Evolutionary conservation across 1,140 invertebrate genomes (phyloP).

Genomic region (Pogonus chalceus): DNA sequence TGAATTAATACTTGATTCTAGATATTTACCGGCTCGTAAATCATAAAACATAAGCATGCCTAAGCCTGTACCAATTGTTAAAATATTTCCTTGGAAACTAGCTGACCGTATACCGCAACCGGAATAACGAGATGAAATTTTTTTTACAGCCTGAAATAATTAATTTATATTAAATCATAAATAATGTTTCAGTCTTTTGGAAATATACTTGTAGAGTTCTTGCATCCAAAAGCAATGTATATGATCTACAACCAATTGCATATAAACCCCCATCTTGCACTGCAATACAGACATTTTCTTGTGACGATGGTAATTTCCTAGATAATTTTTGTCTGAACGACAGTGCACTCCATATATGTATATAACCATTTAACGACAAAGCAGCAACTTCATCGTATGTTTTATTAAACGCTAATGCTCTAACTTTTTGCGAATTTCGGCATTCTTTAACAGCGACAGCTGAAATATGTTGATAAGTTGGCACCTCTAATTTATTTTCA

Average conservation of each 20-base stretch:
- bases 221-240: conserved; percentile 81
- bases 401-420: conserved; percentile 80
- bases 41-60: conserved; percentile 92
- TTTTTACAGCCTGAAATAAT: conserved; percentile 42
- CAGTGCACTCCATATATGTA: conserved; percentile 85
- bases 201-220: conserved; percentile 67
- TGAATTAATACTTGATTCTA: conserved; percentile 82
- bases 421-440: conserved; percentile 45
- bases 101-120: conserved; percentile 82
- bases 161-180: neutral
- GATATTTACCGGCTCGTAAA: conserved; percentile 77
- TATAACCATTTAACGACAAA: conserved; percentile 86
- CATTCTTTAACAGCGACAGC: conserved; percentile 70
- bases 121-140: conserved; percentile 63
- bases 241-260: conserved; percentile 87
- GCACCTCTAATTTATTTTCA: conserved; percentile 37
- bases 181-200: neutral
- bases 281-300: conserved; percentile 89
- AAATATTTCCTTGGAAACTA: conserved; percentile 77
- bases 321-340: conserved; percentile 77
- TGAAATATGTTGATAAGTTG: conserved; percentile 48
- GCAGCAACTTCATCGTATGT: conserved; percentile 80
- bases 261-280: conserved; percentile 76
- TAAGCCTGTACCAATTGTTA: conserved; percentile 88
- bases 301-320: conserved; percentile 73